Evolutionary conservation across 2,113 vertebrate genomes (phyloP), one percentile per base, ranked within the genome.

Genomic region (Brienomyrus longianalis): DNA sequence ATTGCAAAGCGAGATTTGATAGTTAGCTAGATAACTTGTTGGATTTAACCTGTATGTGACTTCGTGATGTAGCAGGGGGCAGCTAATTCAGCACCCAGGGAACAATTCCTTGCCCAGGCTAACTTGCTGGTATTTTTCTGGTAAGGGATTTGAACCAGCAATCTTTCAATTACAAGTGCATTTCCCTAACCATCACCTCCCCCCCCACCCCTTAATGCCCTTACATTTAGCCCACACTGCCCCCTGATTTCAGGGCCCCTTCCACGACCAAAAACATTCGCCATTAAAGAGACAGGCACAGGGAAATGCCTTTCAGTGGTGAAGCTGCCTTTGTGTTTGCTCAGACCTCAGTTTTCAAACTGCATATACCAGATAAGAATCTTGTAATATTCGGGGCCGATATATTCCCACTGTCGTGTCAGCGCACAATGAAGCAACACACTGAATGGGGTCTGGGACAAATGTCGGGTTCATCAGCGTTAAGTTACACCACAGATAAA

Each of bases 401-500:
- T 94, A 93, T 95, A 94, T 93, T 95, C 96, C 94, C 93, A 93
- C 94, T 94, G 90, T 91, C 92, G 88, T 89, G 91, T 94, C 94
- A n/a, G 95, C 88, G 86, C 92, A 96, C 93, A 96, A 95, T 94
- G 94, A 91, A 91, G 90, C 91, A 94, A 93, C 94, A 94, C 48
- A 90, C 88, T 95, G 93, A 96, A 95, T 95, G 74, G 93, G 92
- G 93, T 92, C 89, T 91, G 92, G 91, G 93, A 93, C 93, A 96
- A 95, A 94, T 91, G 90, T 91, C 89, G 90, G 91, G 87, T 94
- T 94, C 95, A 95, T 93, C 93, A 92, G 95, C 93, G 93, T 86
- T 35, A 96, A 95, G 94, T 94, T 96, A 94, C 93, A 93, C 90
- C 91, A 47, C 89, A 91, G 94, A 95, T 95, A 95, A 95, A 95